Evolutionary conservation across 2,113 vertebrate genomes (phyloP).

Genomic region (Oxyura jamaicensis): DNA sequence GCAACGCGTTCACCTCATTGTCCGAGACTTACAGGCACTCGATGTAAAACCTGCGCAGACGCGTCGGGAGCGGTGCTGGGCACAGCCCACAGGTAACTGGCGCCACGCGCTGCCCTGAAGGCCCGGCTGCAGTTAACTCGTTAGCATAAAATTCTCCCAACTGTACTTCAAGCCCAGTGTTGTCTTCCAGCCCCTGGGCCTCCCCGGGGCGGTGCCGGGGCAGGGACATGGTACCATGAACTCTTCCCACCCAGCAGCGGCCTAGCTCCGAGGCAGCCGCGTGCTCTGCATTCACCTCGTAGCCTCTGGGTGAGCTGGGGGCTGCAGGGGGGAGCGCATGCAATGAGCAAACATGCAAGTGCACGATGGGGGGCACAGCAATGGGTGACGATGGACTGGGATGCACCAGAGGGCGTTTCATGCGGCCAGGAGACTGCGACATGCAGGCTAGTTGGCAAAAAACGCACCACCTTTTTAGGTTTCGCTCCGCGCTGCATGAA

Average conservation of each 20-base stretch:
- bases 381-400: neutral
- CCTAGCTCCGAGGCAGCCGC: neutral
- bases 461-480: constrained; percentile 92
- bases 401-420: neutral
- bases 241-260: fast-evolving
- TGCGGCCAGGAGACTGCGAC: neutral
- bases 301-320: neutral
- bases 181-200: neutral
- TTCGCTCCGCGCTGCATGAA: constrained; percentile 91
- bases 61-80: neutral
- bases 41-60: neutral
- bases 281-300: neutral
- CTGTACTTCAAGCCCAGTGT: too few species aligned
- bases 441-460: constrained; percentile 64
- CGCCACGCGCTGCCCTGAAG: neutral
- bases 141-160: neutral
- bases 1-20: fast-evolving
- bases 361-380: neutral
- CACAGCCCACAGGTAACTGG: neutral
- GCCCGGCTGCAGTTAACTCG: fast-evolving
- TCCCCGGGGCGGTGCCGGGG: too few species aligned
- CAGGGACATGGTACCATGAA: fast-evolving
- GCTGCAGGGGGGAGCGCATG: constrained; percentile 52
- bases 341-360: constrained; percentile 63
- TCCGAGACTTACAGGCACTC: neutral